Evolutionary conservation across 2,797 vertebrate species (phyloP).

Genomic region (Diglossa cyanea): DNA sequence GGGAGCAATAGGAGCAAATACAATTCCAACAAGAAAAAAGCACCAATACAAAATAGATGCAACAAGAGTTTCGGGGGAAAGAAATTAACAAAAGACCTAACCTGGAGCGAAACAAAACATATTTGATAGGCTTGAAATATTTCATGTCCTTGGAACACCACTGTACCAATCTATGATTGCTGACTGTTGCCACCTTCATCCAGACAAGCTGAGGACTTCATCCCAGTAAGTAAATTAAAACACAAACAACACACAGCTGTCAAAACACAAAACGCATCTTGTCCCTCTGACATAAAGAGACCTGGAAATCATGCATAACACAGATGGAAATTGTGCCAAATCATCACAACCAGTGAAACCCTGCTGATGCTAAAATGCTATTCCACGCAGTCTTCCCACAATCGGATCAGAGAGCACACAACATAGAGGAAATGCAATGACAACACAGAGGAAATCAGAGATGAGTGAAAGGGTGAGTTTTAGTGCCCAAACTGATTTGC

Average conservation of each 20-base stretch:
- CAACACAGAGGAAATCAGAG: not conserved
- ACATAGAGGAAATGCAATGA: not conserved
- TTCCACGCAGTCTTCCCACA: not conserved
- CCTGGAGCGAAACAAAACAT: not conserved
- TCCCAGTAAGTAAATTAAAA: not conserved
- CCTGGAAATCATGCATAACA: not conserved
- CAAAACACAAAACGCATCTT: not conserved
- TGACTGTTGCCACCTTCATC: not conserved
- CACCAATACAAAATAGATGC: not conserved
- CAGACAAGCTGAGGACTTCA: not conserved
- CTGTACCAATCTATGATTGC: not conserved
- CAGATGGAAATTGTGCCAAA: not conserved
- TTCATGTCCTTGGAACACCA: not conserved
- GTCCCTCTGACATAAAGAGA: not conserved
- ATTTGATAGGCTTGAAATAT: not conserved
- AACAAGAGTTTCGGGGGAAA: not conserved
- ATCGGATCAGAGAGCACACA: fast-evolving
- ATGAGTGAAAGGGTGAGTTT: not conserved
- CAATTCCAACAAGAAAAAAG: conserved; percentile 5
- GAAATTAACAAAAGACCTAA: not conserved
- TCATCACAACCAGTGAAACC: not conserved
- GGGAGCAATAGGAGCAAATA: not conserved
- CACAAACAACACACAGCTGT: not conserved
- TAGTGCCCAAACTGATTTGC: not conserved
- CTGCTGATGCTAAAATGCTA: not conserved